These are phyloP conservation scores for Pegoplata infirma DNA, from an alignment of 2,888 invertebrate species.

Conservation along the genomic window DNA sequence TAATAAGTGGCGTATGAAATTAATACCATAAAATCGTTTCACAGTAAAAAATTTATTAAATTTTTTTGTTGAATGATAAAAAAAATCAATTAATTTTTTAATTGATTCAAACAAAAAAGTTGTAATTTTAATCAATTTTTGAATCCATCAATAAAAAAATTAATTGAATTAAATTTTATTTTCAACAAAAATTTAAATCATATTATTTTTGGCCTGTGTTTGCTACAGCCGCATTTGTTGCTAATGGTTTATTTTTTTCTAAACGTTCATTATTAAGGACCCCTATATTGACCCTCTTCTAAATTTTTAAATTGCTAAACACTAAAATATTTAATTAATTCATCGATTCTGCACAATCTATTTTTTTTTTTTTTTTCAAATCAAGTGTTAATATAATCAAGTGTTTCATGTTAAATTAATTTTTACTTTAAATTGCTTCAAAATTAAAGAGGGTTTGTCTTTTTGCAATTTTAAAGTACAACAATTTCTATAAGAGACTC, in stretches of 20 bases:
- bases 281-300: conserved; percentile 1
- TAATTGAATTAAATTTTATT: too few relatives aligned
- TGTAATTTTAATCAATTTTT: too few relatives aligned
- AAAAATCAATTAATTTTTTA: too few relatives aligned
- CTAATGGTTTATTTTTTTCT: background rate
- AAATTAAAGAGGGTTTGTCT: conserved; percentile 15
- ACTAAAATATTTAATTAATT: conserved; percentile 49
- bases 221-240: too few relatives aligned
- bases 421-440: conserved; percentile 16
- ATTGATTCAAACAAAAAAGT: too few relatives aligned
- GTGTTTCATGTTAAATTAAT: conserved; percentile 9
- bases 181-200: too few relatives aligned
- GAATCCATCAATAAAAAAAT: too few relatives aligned
- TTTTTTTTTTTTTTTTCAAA: conserved; percentile 11
- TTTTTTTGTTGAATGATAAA: too few relatives aligned
- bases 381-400: conserved; percentile 33
- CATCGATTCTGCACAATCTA: conserved; percentile 64
- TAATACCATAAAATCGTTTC: too few relatives aligned
- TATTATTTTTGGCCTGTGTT: too few relatives aligned
- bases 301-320: conserved; percentile 7
- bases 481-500: conserved; percentile 57
- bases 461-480: conserved; percentile 35
- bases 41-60: too few relatives aligned
- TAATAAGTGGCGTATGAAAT: too few relatives aligned
- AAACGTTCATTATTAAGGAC: background rate